phyloP scores from a whole-genome alignment of 2,888 invertebrate genomes.

The Polyploca ridens region DNA sequence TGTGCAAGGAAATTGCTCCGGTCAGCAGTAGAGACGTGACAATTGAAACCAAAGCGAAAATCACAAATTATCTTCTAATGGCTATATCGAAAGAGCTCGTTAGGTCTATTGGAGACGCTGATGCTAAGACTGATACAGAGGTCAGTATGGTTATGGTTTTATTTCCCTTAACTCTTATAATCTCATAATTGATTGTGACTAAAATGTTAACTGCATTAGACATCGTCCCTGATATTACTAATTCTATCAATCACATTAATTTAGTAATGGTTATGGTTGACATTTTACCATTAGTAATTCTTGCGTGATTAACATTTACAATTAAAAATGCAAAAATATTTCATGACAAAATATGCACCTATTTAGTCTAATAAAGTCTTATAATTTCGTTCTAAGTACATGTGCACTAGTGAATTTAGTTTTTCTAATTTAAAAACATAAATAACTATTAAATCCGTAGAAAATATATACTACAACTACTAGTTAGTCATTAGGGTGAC shows the following conservation, averaged over 20 bases:
- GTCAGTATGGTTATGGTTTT: conserved; percentile 60
- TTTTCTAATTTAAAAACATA: too few species aligned
- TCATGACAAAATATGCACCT: too few species aligned
- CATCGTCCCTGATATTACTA: conserved; percentile 46
- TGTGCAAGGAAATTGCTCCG: conserved; percentile 69
- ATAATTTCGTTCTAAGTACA: too few species aligned
- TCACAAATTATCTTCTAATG: conserved; percentile 80
- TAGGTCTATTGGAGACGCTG: conserved; percentile 79
- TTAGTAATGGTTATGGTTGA: conserved; percentile 56
- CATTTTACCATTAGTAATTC: conserved; percentile 12
- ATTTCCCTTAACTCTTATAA: conserved; percentile 25
- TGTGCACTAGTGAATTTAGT: too few species aligned
- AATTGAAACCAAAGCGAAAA: conserved; percentile 78
- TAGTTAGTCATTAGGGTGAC: too few species aligned
- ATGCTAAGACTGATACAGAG: conserved; percentile 82
- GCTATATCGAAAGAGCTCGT: conserved; percentile 81
- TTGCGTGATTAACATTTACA: neutral
- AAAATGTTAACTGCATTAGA: conserved; percentile 60
- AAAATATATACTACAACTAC: too few species aligned
- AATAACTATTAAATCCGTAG: too few species aligned
- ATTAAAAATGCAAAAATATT: too few species aligned
- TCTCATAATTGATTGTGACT: conserved; percentile 59
- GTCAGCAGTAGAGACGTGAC: conserved; percentile 61
- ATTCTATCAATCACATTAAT: conserved; percentile 41
- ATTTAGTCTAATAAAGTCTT: too few species aligned